A percentile compares a stretch with the other conserved stretches of the same genome.
phyloP scores from a whole-genome alignment of 2,113 vertebrate genomes.

The Megaleporinus macrocephalus region DNA sequence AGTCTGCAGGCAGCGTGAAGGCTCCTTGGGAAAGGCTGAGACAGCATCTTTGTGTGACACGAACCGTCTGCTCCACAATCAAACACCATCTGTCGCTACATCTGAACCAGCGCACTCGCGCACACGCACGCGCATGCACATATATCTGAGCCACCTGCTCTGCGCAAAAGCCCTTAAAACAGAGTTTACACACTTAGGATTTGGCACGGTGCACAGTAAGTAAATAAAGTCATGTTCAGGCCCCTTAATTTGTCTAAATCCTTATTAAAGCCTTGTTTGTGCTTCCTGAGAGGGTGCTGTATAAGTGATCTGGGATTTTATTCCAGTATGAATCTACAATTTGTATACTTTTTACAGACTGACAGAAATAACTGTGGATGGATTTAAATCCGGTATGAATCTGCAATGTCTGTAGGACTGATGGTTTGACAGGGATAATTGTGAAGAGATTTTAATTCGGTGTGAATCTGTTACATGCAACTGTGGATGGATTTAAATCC shows the following conservation, averaged over 20 bases:
- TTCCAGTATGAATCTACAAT: not conserved
- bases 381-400: too few species aligned
- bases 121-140: conserved; percentile 59
- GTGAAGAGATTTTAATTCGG: too few species aligned
- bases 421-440: too few species aligned
- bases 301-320: not conserved
- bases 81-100: conserved; percentile 99
- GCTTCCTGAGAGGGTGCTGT: not conserved
- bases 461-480: too few species aligned
- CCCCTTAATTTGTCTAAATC: too few species aligned
- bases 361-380: not conserved
- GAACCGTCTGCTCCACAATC: conserved; percentile 99
- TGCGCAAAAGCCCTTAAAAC: conserved; percentile 32
- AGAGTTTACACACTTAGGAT: conserved; percentile 47
- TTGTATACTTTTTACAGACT: not conserved
- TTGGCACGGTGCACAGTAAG: conserved; percentile 13
- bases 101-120: conserved; percentile 88
- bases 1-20: conserved; percentile 78
- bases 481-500: too few species aligned
- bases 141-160: conserved; percentile 46
- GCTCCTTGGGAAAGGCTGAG: conserved; percentile 96
- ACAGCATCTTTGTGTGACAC: conserved; percentile 99
- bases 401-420: too few species aligned
- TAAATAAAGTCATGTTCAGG: conserved; percentile 8
- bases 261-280: too few species aligned